phyloP scores from a whole-genome alignment of 2,113 vertebrate species.

The Turdus rufiventris region DNA sequence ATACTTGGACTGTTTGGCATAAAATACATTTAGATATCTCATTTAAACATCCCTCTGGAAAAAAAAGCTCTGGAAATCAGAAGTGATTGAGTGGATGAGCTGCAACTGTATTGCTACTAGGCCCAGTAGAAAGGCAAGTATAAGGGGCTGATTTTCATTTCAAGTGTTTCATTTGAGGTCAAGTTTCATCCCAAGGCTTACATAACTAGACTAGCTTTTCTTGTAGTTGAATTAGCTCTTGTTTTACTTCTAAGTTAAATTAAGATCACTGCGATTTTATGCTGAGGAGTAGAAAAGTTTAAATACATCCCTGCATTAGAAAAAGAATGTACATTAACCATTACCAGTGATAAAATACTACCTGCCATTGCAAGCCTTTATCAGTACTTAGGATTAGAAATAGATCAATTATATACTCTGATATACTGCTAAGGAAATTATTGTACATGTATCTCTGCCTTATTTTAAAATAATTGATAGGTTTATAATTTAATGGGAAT shows the following conservation, averaged over 20 bases:
- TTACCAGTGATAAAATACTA: background rate
- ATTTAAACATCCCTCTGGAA: slow-evolving; percentile 17
- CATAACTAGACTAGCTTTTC: background rate
- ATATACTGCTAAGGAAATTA: background rate
- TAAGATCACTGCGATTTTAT: background rate
- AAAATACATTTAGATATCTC: slow-evolving; percentile 39
- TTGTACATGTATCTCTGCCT: background rate
- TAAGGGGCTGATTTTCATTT: background rate
- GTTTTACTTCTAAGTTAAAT: background rate
- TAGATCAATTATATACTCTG: background rate
- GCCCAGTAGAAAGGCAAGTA: background rate
- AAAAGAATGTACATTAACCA: background rate
- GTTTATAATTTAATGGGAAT: background rate
- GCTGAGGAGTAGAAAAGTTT: background rate
- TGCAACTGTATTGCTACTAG: slow-evolving; percentile 4
- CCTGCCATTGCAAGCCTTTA: background rate
- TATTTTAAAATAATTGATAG: background rate
- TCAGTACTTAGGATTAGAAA: background rate
- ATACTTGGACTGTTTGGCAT: background rate
- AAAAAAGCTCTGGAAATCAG: slow-evolving; percentile 14
- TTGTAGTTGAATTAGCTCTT: background rate
- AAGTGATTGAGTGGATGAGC: slow-evolving; percentile 12
- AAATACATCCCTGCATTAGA: background rate
- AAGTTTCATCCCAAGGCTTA: slow-evolving; percentile 1
- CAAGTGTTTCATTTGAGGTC: background rate